Conservation (phyloP, 2,113 vertebrate species). For the Lycaon pictus region DNA sequence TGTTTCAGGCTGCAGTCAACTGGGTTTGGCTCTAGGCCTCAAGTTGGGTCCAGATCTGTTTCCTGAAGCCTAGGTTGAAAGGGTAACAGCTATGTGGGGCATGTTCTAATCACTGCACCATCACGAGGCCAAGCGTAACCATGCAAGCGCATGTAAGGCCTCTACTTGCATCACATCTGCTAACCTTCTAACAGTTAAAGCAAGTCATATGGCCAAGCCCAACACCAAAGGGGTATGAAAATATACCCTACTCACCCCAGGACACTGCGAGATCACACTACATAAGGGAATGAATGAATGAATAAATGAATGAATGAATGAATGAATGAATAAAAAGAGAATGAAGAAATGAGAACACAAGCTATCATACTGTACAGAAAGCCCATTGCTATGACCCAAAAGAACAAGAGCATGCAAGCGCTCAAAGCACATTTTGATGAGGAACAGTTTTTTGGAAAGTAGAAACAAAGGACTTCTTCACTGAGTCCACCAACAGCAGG, state of each 20-base stretch:
- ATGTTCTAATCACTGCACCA: neutral
- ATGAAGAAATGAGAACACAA: neutral
- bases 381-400: neutral
- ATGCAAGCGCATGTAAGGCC: neutral
- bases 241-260: neutral
- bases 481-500: neutral
- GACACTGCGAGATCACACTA: neutral
- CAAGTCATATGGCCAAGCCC: neutral
- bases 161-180: neutral
- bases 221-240: neutral
- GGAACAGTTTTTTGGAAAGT: neutral
- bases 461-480: neutral
- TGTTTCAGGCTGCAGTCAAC: neutral
- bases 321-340: neutral
- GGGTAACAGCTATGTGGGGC: neutral
- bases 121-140: neutral
- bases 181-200: neutral
- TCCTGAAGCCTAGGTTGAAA: neutral
- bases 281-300: neutral
- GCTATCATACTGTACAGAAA: neutral
- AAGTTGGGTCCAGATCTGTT: neutral
- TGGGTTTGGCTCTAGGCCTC: neutral
- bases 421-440: neutral
- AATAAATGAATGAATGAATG: neutral
- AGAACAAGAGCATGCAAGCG: neutral